Conservation (phyloP, 92 coral and sea anemone genomes). For the Porites lobata region DNA sequence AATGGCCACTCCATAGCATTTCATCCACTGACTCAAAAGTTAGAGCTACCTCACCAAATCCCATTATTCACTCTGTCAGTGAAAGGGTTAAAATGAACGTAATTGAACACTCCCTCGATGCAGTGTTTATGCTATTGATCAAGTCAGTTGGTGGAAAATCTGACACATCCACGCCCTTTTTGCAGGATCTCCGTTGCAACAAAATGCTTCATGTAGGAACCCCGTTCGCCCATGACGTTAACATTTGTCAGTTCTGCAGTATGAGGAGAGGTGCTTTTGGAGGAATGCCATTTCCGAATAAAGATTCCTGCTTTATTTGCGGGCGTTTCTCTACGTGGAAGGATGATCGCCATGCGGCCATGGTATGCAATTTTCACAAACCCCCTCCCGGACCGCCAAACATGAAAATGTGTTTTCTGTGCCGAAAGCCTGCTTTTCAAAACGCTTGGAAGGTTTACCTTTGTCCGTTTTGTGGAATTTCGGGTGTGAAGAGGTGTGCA, state of each 20-base stretch:
- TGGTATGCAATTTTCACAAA: slow-evolving; percentile 74
- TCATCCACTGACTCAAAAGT: too few relatives aligned
- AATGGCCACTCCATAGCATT: too few relatives aligned
- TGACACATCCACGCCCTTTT: background rate
- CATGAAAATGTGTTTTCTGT: slow-evolving; percentile 71
- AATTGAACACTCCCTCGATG: too few relatives aligned
- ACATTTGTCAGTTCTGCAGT: slow-evolving; percentile 80
- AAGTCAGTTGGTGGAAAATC: background rate
- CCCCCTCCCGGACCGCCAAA: slow-evolving; percentile 73
- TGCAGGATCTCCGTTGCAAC: slow-evolving; percentile 71
- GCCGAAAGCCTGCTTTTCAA: slow-evolving; percentile 59
- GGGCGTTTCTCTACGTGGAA: slow-evolving; percentile 70
- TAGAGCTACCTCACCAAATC: too few relatives aligned
- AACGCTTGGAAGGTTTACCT: slow-evolving; percentile 60
- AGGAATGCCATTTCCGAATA: slow-evolving; percentile 58
- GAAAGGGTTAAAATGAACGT: too few relatives aligned
- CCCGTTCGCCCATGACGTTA: slow-evolving; percentile 64
- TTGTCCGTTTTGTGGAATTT: slow-evolving; percentile 61
- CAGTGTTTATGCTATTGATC: too few relatives aligned
- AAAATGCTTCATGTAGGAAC: slow-evolving; percentile 42
- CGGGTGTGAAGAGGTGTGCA: slow-evolving; percentile 61
- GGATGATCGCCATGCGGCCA: slow-evolving; percentile 62
- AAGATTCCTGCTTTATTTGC: slow-evolving; percentile 77
- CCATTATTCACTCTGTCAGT: too few relatives aligned
- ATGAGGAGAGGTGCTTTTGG: slow-evolving; percentile 72